A percentile compares a stretch with the other conserved stretches of the same genome.
Evolutionary conservation across 2,797 vertebrate genomes (phyloP).

Genomic region (Chaenodraco wilsoni): DNA sequence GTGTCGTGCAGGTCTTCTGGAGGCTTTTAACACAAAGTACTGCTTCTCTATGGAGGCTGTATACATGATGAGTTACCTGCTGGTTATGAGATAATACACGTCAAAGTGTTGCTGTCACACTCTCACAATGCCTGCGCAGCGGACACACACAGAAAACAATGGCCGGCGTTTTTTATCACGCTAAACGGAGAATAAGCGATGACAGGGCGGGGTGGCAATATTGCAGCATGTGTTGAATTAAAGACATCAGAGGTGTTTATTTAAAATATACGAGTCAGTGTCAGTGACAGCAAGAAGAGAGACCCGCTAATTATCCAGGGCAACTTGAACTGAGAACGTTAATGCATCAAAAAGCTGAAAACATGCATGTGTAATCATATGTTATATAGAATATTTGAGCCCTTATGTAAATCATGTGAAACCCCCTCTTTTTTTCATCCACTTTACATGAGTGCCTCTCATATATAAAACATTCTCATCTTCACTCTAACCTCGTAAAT

Average conservation of each 20-base stretch:
- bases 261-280: slow-evolving; percentile 46
- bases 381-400: background rate
- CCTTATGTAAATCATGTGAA: slow-evolving; percentile 8
- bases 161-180: slow-evolving; percentile 35
- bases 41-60: slow-evolving; percentile 63
- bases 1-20: slow-evolving; percentile 61
- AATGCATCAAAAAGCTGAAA: slow-evolving; percentile 18
- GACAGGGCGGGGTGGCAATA: slow-evolving; percentile 30
- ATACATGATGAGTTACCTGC: slow-evolving; percentile 76
- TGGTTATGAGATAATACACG: slow-evolving; percentile 64
- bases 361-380: background rate
- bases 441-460: slow-evolving; percentile 25
- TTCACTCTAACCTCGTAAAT: slow-evolving; percentile 27
- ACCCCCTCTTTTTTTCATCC: slow-evolving; percentile 17
- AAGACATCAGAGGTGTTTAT: slow-evolving; percentile 56
- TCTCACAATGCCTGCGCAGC: slow-evolving; percentile 47
- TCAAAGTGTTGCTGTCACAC: slow-evolving; percentile 68
- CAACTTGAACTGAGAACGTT: slow-evolving; percentile 15
- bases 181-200: slow-evolving; percentile 36
- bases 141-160: slow-evolving; percentile 46
- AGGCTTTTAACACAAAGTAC: slow-evolving; percentile 67
- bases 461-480: slow-evolving; percentile 33
- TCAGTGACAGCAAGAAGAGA: slow-evolving; percentile 45
- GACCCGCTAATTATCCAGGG: slow-evolving; percentile 40
- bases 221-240: slow-evolving; percentile 47